These are phyloP conservation scores for Elegia similella DNA, from an alignment of 2,888 invertebrate species.

Conservation along the genomic window DNA sequence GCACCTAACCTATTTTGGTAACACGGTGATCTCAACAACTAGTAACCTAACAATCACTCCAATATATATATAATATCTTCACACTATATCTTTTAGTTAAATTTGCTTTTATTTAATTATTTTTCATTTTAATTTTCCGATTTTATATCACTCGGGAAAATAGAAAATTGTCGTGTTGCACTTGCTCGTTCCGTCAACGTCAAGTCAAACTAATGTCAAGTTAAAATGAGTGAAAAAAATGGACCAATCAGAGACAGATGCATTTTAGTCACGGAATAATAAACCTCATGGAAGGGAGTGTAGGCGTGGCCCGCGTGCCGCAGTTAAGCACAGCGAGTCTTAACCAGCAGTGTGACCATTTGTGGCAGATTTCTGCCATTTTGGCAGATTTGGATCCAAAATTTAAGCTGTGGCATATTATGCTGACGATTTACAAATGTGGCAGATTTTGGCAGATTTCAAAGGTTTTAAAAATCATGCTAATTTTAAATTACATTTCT, in stretches of 20 bases:
- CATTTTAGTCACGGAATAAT: neutral
- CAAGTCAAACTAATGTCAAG: neutral
- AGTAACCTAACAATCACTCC: neutral
- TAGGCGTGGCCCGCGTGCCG: too few relatives aligned
- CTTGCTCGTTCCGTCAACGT: neutral
- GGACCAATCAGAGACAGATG: neutral
- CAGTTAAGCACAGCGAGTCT: too few relatives aligned
- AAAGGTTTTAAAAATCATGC: too few relatives aligned
- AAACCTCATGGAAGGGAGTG: too few relatives aligned
- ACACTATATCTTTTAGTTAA: neutral
- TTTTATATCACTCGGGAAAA: neutral
- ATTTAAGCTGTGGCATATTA: too few relatives aligned
- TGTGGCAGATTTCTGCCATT: too few relatives aligned
- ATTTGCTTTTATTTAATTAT: neutral
- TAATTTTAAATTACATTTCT: too few relatives aligned
- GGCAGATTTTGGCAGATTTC: too few relatives aligned
- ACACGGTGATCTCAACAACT: neutral
- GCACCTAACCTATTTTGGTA: slow-evolving; percentile 47
- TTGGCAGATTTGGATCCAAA: too few relatives aligned
- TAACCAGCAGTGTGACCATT: too few relatives aligned
- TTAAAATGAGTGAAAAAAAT: too few relatives aligned
- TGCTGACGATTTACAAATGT: too few relatives aligned
- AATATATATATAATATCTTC: neutral
- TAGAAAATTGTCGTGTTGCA: neutral
- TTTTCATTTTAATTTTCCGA: neutral